Conservation (phyloP, 1,140 invertebrate species). For the Uloborus diversus region DNA sequence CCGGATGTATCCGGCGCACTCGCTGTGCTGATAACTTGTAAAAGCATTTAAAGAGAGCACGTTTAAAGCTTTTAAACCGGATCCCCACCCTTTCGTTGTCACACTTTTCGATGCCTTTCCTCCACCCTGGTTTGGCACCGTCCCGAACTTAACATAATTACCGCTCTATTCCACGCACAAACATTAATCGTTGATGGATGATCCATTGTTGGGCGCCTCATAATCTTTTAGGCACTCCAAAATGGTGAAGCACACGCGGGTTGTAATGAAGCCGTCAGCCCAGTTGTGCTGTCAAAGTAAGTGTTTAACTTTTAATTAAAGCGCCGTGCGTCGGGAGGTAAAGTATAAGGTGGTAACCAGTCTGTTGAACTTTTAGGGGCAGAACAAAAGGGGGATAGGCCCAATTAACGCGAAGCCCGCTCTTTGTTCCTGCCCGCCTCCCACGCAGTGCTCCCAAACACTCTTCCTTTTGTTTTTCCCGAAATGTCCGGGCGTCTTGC, state of each 20-base stretch:
- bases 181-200: constrained; percentile 54
- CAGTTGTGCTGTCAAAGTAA: constrained; percentile 45
- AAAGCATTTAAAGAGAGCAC: constrained; percentile 48
- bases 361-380: constrained; percentile 48
- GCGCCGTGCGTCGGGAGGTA: constrained; percentile 1
- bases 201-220: constrained; percentile 49
- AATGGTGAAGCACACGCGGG: neutral
- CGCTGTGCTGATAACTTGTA: constrained; percentile 48
- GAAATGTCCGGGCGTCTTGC: constrained; percentile 30
- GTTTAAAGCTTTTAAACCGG: constrained; percentile 49
- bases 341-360: constrained; percentile 5
- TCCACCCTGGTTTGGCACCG: constrained; percentile 8
- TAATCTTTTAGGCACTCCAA: constrained; percentile 48
- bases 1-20: constrained; percentile 41
- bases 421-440: constrained; percentile 14
- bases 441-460: neutral
- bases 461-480: constrained; percentile 28
- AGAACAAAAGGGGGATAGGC: constrained; percentile 14
- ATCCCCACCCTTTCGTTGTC: constrained; percentile 41
- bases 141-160: constrained; percentile 50
- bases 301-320: constrained; percentile 56
- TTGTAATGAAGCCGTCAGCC: constrained; percentile 49
- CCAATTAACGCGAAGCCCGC: constrained; percentile 44
- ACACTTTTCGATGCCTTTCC: neutral
- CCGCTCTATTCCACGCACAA: constrained; percentile 45